phyloP scores from a whole-genome alignment of 2,888 invertebrate genomes.

The Hypolimnas misippus region DNA sequence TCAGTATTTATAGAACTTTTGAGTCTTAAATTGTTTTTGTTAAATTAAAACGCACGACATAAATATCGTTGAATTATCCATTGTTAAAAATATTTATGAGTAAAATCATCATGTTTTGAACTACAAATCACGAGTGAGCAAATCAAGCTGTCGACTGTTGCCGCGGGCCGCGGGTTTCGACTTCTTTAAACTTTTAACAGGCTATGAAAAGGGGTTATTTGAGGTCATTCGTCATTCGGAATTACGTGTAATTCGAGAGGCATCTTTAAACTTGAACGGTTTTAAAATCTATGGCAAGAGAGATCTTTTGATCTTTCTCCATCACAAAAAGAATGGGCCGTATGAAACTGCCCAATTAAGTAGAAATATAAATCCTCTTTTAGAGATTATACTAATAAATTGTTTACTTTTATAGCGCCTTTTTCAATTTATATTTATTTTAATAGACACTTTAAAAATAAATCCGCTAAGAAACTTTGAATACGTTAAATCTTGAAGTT shows the following conservation, averaged over 20 bases:
- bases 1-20: background rate
- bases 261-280: slow-evolving; percentile 26
- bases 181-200: slow-evolving; percentile 41
- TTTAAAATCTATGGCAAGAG: slow-evolving; percentile 14
- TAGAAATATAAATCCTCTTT: background rate
- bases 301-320: background rate
- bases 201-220: slow-evolving; percentile 44
- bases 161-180: slow-evolving; percentile 39
- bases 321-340: background rate
- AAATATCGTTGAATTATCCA: slow-evolving; percentile 12
- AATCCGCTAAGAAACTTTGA: too few species aligned
- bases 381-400: background rate
- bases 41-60: slow-evolving; percentile 5
- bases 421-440: background rate
- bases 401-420: background rate
- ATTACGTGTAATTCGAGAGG: slow-evolving; percentile 42
- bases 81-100: slow-evolving; percentile 22
- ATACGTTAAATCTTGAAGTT: too few species aligned
- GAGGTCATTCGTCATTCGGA: slow-evolving; percentile 44
- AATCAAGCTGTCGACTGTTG: slow-evolving; percentile 48
- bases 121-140: slow-evolving; percentile 49
- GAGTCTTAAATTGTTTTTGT: slow-evolving; percentile 1
- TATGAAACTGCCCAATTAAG: slow-evolving; percentile 12
- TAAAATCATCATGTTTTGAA: slow-evolving; percentile 43
- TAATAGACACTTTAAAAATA: too few species aligned